phyloP scores from a whole-genome alignment of 2,113 vertebrate genomes.

The Procavia capensis region DNA sequence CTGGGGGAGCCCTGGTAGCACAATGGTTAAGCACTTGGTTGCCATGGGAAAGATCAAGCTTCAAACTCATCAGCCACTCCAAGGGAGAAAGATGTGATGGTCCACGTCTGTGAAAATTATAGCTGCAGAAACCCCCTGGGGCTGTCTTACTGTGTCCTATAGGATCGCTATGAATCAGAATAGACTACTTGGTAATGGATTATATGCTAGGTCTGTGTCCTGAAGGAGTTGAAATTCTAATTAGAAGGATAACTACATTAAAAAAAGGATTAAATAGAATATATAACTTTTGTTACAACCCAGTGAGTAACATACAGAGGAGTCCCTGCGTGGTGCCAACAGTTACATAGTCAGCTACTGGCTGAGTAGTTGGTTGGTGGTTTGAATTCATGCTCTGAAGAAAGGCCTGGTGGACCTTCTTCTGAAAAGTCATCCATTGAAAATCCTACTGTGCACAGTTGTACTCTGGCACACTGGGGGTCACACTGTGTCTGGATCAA shows the following conservation, averaged over 20 bases:
- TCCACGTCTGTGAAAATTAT: too few relatives aligned
- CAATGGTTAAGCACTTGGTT: not conserved
- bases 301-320: not conserved
- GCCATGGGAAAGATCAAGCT: not conserved
- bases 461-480: not conserved
- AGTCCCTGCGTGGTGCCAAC: not conserved
- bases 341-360: not conserved
- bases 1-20: not conserved
- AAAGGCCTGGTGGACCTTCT: not conserved
- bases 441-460: not conserved
- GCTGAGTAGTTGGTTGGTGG: not conserved
- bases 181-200: not conserved
- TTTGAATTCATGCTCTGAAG: not conserved
- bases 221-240: not conserved
- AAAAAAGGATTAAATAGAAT: not conserved
- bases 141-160: not conserved
- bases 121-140: too few relatives aligned
- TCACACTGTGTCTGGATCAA: not conserved
- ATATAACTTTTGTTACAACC: not conserved
- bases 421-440: not conserved
- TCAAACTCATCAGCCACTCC: too few relatives aligned
- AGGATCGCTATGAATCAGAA: not conserved
- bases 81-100: too few relatives aligned
- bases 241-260: not conserved
- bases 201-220: not conserved